A percentile compares a stretch with the other conserved stretches of the same genome.
These are phyloP conservation scores for Sminthurides bifidus DNA, from an alignment of 1,140 invertebrate species.

Conservation along the genomic window DNA sequence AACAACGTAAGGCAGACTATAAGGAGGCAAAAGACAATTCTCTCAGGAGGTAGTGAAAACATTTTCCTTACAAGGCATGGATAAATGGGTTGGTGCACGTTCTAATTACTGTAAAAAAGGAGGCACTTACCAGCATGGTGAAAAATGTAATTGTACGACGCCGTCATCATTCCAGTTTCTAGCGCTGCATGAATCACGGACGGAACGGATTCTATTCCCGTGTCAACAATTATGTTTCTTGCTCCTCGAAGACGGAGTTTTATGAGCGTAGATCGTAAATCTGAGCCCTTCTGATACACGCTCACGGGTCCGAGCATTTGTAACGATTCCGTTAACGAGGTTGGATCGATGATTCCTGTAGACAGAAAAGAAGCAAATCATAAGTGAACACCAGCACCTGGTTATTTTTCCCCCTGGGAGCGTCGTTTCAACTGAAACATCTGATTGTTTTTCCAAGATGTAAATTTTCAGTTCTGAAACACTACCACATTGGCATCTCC, in stretches of 20 bases:
- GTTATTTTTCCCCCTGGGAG: not conserved
- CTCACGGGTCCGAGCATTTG: conserved; percentile 27
- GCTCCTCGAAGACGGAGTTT: conserved; percentile 29
- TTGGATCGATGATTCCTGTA: conserved; percentile 29
- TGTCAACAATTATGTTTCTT: conserved; percentile 31
- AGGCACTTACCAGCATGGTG: conserved; percentile 27
- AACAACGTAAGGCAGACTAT: not conserved
- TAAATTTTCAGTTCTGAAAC: not conserved
- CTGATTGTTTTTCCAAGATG: not conserved
- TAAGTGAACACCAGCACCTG: not conserved
- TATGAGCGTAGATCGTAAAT: conserved; percentile 29
- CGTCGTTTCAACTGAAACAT: not conserved
- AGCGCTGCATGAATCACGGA: conserved; percentile 27
- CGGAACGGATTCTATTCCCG: conserved; percentile 21
- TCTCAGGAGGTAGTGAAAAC: not conserved
- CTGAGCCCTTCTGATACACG: conserved; percentile 19
- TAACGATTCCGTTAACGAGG: conserved; percentile 24
- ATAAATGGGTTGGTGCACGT: not conserved
- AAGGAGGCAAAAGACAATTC: not conserved
- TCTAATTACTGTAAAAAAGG: not conserved
- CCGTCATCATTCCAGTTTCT: conserved; percentile 32
- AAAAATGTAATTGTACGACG: conserved; percentile 31
- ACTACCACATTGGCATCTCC: too few relatives aligned
- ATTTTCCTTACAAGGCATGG: not conserved
- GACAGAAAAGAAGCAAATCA: not conserved